phyloP scores from a whole-genome alignment of 2,113 vertebrate species.

The Caranx melampygus region DNA sequence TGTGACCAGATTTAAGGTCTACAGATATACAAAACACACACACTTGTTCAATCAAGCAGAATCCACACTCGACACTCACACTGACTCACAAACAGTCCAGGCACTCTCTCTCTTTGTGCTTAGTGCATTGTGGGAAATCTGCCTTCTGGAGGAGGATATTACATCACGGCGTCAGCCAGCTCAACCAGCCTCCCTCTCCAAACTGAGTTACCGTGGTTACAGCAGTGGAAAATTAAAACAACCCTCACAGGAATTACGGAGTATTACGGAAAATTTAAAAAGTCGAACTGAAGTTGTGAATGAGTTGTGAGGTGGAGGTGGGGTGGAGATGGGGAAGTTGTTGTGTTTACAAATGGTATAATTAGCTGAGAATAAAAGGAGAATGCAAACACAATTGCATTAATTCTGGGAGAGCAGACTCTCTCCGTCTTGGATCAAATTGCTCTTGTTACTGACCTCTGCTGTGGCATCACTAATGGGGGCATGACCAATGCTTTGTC shows the following conservation, averaged over 20 bases:
- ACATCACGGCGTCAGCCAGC: conserved; percentile 50
- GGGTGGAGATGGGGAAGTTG: conserved; percentile 11
- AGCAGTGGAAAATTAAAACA: conserved; percentile 72
- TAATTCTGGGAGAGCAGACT: conserved; percentile 35
- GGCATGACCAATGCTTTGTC: not conserved
- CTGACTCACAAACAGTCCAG: not conserved
- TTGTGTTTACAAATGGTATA: conserved; percentile 35
- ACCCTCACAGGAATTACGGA: conserved; percentile 51
- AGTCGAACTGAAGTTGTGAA: conserved; percentile 53
- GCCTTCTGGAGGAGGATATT: conserved; percentile 60
- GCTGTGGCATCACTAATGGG: not conserved
- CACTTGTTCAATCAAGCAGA: conserved; percentile 37
- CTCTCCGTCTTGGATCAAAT: not conserved
- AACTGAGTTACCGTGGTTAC: conserved; percentile 68
- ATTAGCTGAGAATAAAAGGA: conserved; percentile 16
- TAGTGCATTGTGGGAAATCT: conserved; percentile 70
- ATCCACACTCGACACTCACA: not conserved
- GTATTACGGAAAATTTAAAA: conserved; percentile 60
- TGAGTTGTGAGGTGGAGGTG: conserved; percentile 48
- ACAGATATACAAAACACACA: conserved; percentile 2
- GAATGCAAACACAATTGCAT: conserved; percentile 17
- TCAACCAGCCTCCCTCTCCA: conserved; percentile 22
- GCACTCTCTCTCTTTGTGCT: not conserved
- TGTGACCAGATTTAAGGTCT: conserved; percentile 48
- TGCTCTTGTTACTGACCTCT: not conserved